Evolutionary conservation across 2,113 vertebrate genomes (phyloP).

Genomic region (Onychorhynchus coronatus): DNA sequence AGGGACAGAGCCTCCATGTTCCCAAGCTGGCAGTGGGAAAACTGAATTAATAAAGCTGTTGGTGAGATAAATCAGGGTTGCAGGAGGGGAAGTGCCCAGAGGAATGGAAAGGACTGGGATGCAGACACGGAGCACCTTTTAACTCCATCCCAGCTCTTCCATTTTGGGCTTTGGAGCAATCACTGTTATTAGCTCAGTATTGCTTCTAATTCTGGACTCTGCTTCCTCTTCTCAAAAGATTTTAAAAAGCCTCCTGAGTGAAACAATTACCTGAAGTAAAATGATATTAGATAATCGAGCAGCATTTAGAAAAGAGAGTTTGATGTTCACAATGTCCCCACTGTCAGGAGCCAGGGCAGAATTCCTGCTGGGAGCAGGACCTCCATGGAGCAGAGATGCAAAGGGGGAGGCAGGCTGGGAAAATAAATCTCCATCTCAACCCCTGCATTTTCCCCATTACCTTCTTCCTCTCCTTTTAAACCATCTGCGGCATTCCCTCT

Average conservation of each 20-base stretch:
- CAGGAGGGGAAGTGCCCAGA: not conserved
- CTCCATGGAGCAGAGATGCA: not conserved
- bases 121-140: not conserved
- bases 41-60: not conserved
- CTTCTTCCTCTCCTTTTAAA: not conserved
- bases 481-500: no score
- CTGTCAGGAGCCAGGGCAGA: not conserved
- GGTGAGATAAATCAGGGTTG: not conserved
- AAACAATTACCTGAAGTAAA: not conserved
- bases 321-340: not conserved
- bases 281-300: not conserved
- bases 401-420: not conserved
- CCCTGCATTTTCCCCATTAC: not conserved
- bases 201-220: not conserved
- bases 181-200: not conserved
- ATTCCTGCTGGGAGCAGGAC: not conserved
- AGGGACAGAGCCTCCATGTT: not conserved
- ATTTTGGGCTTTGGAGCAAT: not conserved
- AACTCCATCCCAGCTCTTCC: not conserved
- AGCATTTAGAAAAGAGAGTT: not conserved
- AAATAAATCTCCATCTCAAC: not conserved
- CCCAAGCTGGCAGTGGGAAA: not conserved
- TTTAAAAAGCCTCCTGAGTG: not conserved
- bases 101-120: accelerated
- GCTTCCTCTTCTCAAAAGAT: not conserved